Percentiles rank a stretch among this genome's conserved stretches.
phyloP scores from a whole-genome alignment of 92 coral and sea anemone species.

The Bergia puertoricense region DNA sequence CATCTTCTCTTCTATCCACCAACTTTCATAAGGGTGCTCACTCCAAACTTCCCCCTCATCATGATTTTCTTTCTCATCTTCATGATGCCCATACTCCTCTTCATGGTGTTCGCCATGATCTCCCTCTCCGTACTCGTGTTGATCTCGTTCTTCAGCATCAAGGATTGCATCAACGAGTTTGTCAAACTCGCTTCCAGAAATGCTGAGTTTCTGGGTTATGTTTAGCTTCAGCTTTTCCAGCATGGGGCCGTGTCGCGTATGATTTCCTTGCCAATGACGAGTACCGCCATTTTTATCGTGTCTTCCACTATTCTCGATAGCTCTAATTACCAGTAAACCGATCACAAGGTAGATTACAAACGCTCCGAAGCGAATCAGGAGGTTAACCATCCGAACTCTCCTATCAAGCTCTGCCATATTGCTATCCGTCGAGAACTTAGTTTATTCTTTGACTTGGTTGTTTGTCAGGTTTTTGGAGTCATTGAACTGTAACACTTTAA shows the following conservation, averaged over 20 bases:
- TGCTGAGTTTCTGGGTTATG: conserved; percentile 4
- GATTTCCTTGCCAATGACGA: not conserved
- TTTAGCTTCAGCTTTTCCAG: conserved; percentile 1
- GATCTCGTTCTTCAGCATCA: not conserved
- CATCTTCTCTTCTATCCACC: not conserved
- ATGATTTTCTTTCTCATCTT: not conserved
- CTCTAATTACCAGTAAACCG: conserved; percentile 6
- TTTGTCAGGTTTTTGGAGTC: not conserved
- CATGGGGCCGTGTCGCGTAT: not conserved
- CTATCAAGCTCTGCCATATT: conserved; percentile 18
- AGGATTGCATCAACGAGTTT: not conserved
- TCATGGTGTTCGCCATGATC: not conserved
- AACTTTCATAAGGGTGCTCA: not conserved
- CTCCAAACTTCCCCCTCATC: not conserved
- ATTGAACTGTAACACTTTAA: not conserved
- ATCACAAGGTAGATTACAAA: conserved; percentile 18
- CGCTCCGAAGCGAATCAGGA: conserved; percentile 16
- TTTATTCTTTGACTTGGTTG: not conserved
- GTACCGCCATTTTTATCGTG: not conserved
- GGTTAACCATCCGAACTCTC: not conserved
- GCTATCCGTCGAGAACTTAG: not conserved
- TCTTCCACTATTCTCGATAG: conserved; percentile 13
- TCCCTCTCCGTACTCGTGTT: not conserved
- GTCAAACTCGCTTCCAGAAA: conserved; percentile 16
- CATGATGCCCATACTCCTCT: not conserved